Percentiles rank a stretch among this genome's conserved stretches.
Conservation (phyloP, 1,140 invertebrate species). For the Popillia japonica region DNA sequence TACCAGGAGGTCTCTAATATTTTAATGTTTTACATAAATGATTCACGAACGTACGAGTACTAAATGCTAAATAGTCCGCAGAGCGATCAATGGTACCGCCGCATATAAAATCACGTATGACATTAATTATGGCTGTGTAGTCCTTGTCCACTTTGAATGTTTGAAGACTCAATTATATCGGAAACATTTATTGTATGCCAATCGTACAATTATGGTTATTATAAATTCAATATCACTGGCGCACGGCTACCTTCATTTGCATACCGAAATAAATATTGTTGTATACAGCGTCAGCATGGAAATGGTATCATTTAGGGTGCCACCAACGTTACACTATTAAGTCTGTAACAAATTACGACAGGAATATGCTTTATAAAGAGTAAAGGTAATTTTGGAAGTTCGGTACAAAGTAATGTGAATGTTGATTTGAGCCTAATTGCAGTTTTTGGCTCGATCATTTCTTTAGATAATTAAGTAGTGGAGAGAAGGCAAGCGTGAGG, state of each 20-base stretch:
- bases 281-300: not conserved
- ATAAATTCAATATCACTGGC: conserved; percentile 20
- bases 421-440: too few species aligned
- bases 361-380: too few species aligned
- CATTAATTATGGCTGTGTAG: not conserved
- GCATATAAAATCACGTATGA: conserved; percentile 9
- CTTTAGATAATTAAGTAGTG: too few species aligned
- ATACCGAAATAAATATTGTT: conserved; percentile 6
- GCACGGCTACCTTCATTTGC: conserved; percentile 7
- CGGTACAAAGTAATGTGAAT: too few species aligned
- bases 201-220: conserved; percentile 18
- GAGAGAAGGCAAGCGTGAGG: too few species aligned
- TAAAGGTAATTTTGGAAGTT: too few species aligned
- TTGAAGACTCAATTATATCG: conserved; percentile 34
- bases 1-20: conserved; percentile 12
- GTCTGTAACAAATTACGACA: too few species aligned
- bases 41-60: not conserved
- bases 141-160: not conserved
- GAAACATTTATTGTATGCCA: conserved; percentile 28
- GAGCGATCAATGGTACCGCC: not conserved
- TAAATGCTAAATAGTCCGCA: conserved; percentile 11
- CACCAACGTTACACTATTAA: not conserved
- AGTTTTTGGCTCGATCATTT: too few species aligned
- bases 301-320: not conserved
- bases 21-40: conserved; percentile 24